Evolutionary conservation across 2,888 invertebrate species (phyloP).

Genomic region (Blera fallax): DNA sequence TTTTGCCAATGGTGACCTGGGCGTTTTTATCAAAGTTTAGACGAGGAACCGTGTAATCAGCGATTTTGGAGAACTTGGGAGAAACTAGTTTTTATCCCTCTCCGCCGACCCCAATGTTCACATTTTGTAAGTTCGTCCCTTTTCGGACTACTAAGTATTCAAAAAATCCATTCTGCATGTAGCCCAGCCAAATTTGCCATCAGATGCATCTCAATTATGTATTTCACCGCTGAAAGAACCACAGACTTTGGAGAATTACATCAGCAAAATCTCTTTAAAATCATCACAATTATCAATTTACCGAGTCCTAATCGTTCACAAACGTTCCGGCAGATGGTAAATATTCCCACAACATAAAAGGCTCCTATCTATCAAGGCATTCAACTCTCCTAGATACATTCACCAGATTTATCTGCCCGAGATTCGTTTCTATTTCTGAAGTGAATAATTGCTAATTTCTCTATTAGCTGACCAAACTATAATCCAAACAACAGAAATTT

Average conservation of each 20-base stretch:
- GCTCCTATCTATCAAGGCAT: not conserved
- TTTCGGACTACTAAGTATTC: no score
- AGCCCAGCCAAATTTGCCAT: not conserved
- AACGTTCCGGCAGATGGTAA: conserved; percentile 1
- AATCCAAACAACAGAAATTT: conserved; percentile 71
- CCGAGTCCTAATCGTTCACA: not conserved
- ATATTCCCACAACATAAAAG: conserved; percentile 7
- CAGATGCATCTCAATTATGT: not conserved
- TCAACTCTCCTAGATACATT: not conserved
- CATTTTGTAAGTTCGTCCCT: no score
- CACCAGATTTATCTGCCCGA: conserved; percentile 6
- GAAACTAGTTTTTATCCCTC: no score
- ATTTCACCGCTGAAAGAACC: not conserved
- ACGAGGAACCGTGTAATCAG: no score
- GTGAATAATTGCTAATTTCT: conserved; percentile 79
- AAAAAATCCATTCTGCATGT: no score
- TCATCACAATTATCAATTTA: conserved; percentile 19
- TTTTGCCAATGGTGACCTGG: no score
- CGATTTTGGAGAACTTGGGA: no score
- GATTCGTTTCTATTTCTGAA: conserved; percentile 77
- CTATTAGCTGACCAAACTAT: conserved; percentile 74
- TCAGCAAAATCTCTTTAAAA: not conserved
- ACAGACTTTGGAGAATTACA: not conserved
- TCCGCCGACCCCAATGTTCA: no score
- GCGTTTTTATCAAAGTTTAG: no score